Conservation (phyloP, 2,797 vertebrate genomes). For the Microctenopoma lineatum region DNA sequence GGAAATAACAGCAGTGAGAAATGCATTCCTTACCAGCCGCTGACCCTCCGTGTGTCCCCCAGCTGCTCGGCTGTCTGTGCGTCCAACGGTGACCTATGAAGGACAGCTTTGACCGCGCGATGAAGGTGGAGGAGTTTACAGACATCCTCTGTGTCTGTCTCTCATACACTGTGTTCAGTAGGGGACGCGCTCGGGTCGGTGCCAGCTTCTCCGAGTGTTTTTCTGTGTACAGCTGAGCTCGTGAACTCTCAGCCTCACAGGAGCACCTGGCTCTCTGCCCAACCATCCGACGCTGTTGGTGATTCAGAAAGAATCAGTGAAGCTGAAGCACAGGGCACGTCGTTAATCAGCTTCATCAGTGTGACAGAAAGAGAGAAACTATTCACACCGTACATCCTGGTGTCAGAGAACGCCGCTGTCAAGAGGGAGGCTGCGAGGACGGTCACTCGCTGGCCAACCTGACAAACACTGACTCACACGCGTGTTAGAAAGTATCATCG, state of each 20-base stretch:
- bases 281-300: neutral
- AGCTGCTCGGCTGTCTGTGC: neutral
- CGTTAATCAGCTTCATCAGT: neutral
- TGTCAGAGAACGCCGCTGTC: no score
- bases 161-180: no score
- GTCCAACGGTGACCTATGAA: neutral
- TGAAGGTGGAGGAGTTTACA: no score
- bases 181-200: no score
- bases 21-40: neutral
- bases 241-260: neutral
- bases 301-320: neutral
- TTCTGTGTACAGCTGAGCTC: neutral
- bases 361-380: neutral
- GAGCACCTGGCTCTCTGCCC: neutral
- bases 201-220: no score
- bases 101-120: no score
- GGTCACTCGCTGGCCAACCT: no score
- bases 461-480: no score
- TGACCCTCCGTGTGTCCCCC: neutral
- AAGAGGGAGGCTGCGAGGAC: neutral
- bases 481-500: no score
- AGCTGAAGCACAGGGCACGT: neutral
- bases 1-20: slow-evolving; percentile 1
- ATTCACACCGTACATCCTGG: no score
- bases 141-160: neutral